Conservation (phyloP, 2,797 vertebrate species). For the Galaxias olidus region DNA sequence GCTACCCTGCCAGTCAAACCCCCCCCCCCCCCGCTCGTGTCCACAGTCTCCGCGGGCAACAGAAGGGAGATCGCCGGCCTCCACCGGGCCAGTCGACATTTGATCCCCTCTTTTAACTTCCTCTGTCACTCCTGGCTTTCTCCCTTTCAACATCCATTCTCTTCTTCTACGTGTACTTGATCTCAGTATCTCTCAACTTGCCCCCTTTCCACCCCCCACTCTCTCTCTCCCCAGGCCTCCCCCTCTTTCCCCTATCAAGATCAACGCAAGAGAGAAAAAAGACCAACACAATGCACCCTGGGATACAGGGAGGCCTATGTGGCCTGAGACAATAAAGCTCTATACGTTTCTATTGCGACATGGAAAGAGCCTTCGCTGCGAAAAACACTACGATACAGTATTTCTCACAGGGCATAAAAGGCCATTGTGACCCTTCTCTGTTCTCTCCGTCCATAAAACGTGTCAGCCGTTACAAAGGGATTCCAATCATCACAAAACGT, state of each 20-base stretch:
- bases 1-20: constrained; percentile 34
- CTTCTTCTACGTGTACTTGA: not conserved
- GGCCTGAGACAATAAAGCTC: constrained; percentile 64
- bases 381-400: constrained; percentile 71
- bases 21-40: constrained; percentile 21
- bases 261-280: constrained; percentile 44
- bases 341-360: constrained; percentile 63
- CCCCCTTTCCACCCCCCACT: not conserved
- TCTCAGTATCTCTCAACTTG: not conserved
- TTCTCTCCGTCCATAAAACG: constrained; percentile 73
- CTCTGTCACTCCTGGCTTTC: constrained; percentile 25
- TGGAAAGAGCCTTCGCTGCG: constrained; percentile 68
- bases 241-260: constrained; percentile 38
- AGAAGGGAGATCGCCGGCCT: no score
- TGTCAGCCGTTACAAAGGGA: constrained; percentile 71
- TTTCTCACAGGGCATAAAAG: constrained; percentile 75
- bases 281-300: constrained; percentile 51
- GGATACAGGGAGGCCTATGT: constrained; percentile 53
- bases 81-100: no score
- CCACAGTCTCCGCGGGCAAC: no score
- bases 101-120: not conserved
- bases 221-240: constrained; percentile 13
- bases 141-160: constrained; percentile 21
- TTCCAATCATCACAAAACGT: constrained; percentile 62
- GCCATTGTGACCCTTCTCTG: constrained; percentile 72